Conservation (phyloP, 2,888 invertebrate species). For the Masnerella sp. region DNA sequence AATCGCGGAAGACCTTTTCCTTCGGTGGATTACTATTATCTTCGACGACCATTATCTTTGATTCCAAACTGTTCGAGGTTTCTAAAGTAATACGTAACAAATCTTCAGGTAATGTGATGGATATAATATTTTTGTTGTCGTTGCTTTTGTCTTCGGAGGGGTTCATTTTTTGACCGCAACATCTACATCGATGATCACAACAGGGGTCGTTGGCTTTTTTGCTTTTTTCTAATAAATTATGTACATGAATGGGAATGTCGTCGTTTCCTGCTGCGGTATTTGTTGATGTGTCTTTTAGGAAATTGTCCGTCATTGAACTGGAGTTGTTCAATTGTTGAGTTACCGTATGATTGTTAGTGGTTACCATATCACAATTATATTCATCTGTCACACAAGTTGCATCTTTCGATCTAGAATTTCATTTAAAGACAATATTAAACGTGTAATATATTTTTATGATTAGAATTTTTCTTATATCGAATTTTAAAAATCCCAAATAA, state of each 20-base stretch:
- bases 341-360: not conserved
- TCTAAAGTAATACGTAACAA: slow-evolving; percentile 71
- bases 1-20: slow-evolving; percentile 57
- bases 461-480: too few relatives aligned
- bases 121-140: slow-evolving; percentile 68
- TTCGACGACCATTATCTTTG: slow-evolving; percentile 67
- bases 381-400: slow-evolving; percentile 68
- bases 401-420: slow-evolving; percentile 65
- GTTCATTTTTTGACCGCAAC: slow-evolving; percentile 25
- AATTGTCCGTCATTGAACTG: not conserved
- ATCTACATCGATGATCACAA: slow-evolving; percentile 34
- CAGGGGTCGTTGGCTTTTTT: slow-evolving; percentile 9
- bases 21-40: slow-evolving; percentile 1
- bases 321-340: not conserved
- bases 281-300: slow-evolving; percentile 64
- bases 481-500: too few relatives aligned
- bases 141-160: not conserved
- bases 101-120: slow-evolving; percentile 72
- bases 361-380: not conserved
- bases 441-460: too few relatives aligned
- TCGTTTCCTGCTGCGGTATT: slow-evolving; percentile 60
- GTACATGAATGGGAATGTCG: slow-evolving; percentile 61
- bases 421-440: too few relatives aligned
- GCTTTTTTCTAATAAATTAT: slow-evolving; percentile 38
- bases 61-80: slow-evolving; percentile 66